Conservation (phyloP, 2,888 invertebrate genomes). For the Drosophila niveifrons region DNA sequence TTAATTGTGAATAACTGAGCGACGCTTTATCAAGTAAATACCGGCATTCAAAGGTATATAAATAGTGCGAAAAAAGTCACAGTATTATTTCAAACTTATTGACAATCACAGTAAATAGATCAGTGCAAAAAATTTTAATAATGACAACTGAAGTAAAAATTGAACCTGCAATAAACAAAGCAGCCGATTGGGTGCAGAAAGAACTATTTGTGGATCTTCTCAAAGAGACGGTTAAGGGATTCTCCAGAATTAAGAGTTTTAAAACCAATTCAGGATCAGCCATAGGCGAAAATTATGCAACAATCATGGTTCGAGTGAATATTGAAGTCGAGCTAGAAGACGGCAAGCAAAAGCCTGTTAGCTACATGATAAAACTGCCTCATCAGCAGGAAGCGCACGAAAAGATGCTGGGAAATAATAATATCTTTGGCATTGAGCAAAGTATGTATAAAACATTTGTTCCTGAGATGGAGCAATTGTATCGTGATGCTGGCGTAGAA, state of each 20-base stretch:
- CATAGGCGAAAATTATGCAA: constrained; percentile 82
- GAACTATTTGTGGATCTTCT: constrained; percentile 56
- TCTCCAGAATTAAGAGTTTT: constrained; percentile 50
- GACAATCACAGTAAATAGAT: not conserved
- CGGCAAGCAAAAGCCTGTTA: constrained; percentile 47
- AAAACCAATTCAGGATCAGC: constrained; percentile 55
- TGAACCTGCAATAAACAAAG: not conserved
- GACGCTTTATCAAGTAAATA: not conserved
- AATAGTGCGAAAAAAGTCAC: not conserved
- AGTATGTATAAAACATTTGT: constrained; percentile 72
- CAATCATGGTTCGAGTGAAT: constrained; percentile 74
- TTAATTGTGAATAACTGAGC: not conserved
- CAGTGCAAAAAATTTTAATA: not conserved
- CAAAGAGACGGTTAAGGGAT: constrained; percentile 48
- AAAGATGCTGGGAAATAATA: constrained; percentile 38
- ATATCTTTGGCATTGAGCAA: constrained; percentile 74
- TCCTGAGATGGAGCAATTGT: constrained; percentile 77
- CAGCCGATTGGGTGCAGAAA: constrained; percentile 59
- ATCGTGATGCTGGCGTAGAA: constrained; percentile 61
- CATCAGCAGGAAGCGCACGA: constrained; percentile 44
- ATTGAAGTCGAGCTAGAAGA: constrained; percentile 71
- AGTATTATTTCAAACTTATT: constrained; percentile 14
- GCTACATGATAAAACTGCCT: constrained; percentile 69
- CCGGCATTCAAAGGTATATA: not conserved
- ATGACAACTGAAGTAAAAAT: constrained; percentile 15